phyloP scores from a whole-genome alignment of 2,888 invertebrate species.

The Galerucella nymphaeae region DNA sequence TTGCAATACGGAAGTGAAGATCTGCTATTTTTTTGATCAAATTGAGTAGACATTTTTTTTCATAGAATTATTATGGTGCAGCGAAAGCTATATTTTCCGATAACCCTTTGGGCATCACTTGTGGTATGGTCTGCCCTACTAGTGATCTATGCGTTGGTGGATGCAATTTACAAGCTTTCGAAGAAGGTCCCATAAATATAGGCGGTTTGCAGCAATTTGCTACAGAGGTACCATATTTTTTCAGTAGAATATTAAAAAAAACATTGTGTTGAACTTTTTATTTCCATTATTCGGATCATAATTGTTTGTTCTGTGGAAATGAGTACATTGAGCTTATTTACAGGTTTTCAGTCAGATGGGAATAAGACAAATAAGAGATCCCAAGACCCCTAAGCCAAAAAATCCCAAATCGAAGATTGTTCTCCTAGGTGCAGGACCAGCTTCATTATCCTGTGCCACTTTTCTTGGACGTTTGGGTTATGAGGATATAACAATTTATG shows the following conservation, averaged over 20 bases:
- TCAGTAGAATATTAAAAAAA: not conserved
- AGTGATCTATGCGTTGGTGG: constrained; percentile 98
- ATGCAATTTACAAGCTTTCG: constrained; percentile 94
- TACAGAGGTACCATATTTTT: constrained; percentile 76
- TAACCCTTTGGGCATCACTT: constrained; percentile 94
- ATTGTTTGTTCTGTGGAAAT: no score
- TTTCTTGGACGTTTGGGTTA: constrained; percentile 95
- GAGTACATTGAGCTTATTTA: constrained; percentile 38
- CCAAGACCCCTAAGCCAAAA: constrained; percentile 71
- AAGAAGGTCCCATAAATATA: constrained; percentile 98
- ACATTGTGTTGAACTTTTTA: not conserved
- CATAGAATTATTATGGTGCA: constrained; percentile 96
- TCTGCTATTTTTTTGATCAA: no score
- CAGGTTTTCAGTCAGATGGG: constrained; percentile 94
- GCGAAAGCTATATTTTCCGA: constrained; percentile 96
- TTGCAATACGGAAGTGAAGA: no score
- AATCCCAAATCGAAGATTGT: constrained; percentile 80
- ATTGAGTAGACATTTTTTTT: constrained; percentile 42
- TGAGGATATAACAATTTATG: constrained; percentile 89
- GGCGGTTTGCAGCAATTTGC: constrained; percentile 98
- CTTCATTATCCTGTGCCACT: constrained; percentile 95
- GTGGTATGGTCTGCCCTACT: constrained; percentile 99
- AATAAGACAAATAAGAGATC: constrained; percentile 86
- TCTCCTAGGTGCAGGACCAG: constrained; percentile 94
- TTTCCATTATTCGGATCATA: constrained; percentile 15